A percentile compares a stretch with the other conserved stretches of the same genome.
Conservation (phyloP, 2,888 invertebrate species). For the Aricia artaxerxes region DNA sequence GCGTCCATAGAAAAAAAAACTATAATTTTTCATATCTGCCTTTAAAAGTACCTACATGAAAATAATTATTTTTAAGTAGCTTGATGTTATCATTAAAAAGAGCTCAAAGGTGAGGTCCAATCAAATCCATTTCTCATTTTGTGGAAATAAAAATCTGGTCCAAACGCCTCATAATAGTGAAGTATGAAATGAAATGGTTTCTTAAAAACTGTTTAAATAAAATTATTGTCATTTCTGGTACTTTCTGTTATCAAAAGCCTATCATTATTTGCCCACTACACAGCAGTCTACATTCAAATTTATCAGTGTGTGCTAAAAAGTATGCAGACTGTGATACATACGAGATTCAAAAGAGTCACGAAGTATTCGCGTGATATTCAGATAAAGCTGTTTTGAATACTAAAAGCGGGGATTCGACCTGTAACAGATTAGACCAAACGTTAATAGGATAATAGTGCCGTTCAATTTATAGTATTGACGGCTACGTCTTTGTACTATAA, state of each 20-base stretch:
- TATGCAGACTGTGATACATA: background rate
- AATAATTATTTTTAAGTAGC: background rate
- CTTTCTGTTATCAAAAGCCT: background rate
- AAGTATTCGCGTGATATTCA: background rate
- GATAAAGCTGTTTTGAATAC: conserved; percentile 1
- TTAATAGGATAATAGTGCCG: conserved; percentile 1
- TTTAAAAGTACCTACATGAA: background rate
- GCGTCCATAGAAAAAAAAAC: no score
- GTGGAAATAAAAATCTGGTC: background rate
- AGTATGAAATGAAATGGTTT: background rate
- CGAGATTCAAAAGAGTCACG: conserved; percentile 4
- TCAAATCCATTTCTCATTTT: background rate
- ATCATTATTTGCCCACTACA: background rate
- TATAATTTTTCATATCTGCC: no score
- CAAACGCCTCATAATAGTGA: background rate
- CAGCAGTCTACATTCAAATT: background rate
- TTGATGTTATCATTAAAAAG: background rate
- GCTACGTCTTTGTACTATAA: conserved; percentile 6
- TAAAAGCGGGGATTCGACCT: background rate
- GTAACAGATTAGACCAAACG: background rate
- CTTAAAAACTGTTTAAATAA: background rate
- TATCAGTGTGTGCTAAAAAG: conserved; percentile 8
- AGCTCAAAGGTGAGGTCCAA: background rate
- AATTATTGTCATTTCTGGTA: background rate
- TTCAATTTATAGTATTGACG: conserved; percentile 1